Base-by-base conservation (phyloP, 2,888 invertebrate species). In the Acronicta leporina region DNA sequence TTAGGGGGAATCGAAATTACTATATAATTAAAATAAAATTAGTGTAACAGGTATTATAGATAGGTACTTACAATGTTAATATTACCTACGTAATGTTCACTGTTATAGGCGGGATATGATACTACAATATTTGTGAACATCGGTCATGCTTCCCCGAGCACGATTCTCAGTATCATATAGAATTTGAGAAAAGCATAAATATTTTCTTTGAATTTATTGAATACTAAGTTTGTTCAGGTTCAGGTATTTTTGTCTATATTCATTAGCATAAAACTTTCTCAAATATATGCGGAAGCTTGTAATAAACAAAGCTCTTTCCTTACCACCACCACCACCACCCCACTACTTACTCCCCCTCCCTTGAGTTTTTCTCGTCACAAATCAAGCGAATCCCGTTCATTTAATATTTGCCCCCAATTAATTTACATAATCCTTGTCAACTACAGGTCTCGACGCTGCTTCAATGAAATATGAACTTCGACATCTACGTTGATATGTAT, bases 341-440 rank as follows among this genome's bases (percentile, higher is more conserved):
- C 44, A 5, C 40, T 48, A 9, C 41, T 30, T 11, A 4, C 33
- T 42, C 14, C 11, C 35, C 2, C 45, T 42, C 44, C 62, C 35
- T 48, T 51, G 48, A 65, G 64, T 75, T 79, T 77, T 80, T 84
- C 75, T 76, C 65, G 68, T 71, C 81, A 75, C 84, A 82, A 84
- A 85, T 87, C 86, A 84, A 83, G 83, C 81, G 80, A 77, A 82
- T 80, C 83, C 79, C 80, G 79, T 76, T 85, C 85, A 82, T 87
- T 87, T 84, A 79, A 81, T 84, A 80, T 82, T 86, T 85, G 78
- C 78, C 84, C 83, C 81, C 87, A 82, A 87, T 87, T 85, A 85
- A 88, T 88, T 87, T 88, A 80, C 88, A 88, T 88, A 88, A 87
- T 85, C 85, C 86, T 85, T 87, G 88, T 87, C 88, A 88, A 78